Base-by-base conservation (phyloP, 2,113 vertebrate genomes). In the Melanocharis versteri region DNA sequence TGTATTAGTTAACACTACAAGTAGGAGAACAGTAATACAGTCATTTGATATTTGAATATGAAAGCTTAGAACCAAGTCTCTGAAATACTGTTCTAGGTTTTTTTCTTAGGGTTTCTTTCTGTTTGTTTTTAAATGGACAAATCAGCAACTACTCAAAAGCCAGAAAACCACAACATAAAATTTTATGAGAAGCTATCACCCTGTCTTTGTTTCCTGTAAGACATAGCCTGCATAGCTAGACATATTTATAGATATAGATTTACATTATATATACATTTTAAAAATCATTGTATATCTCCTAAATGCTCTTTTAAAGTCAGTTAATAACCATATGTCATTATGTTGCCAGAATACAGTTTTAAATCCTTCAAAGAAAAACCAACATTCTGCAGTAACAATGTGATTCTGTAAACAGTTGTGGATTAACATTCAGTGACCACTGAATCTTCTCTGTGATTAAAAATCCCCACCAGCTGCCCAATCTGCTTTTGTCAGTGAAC, bases 381-480 rank as follows among this genome's bases (percentile, higher is more conserved):
- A 45, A 31, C 42, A 58, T 3, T 7, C 83, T 77, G 62, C 2
- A 2, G 53, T 50, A 77, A 66, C 33, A 50, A 54, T 4, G 11
- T 2, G 47, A 73, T 69, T 83, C 62, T 66, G 42, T 78, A 62
- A 94, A 61, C 58, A 80, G 76, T 47, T 88, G 60, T 56, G 60
- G 86, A 90, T 97, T 94, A 96, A 77, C 68, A 58, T 70, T 58
- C 83, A 86, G 71, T 45, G 76, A 70, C 86, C 90, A 95, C 68
- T 35, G 68, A 81, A 83, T 77, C 71, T 93, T 92, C 79, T 77
- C 71, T 54, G 42, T 90, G 83, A 93, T 94, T 94, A 91, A 94
- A 95, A 90, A 66, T 75, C 71, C 56, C 54, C 54, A 66, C 62
- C 79, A 93, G 83, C 83, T 89, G 71, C 89, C 76, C 86, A 66